Evolutionary conservation across 2,797 vertebrate genomes (phyloP).

Genomic region (Remorina albescens): DNA sequence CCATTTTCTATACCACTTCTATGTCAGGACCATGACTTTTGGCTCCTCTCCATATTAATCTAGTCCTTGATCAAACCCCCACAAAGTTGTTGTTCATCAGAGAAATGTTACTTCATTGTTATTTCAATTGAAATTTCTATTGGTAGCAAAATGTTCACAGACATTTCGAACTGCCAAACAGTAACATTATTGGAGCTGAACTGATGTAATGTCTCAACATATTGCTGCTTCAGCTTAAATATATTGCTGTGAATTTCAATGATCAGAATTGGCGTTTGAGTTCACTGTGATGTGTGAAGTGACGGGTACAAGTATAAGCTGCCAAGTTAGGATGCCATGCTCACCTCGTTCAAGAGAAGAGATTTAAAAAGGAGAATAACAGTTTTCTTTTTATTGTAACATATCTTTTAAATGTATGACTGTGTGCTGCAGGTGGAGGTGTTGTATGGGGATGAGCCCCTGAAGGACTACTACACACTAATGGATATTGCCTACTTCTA

Average conservation of each 20-base stretch:
- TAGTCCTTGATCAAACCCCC: background rate
- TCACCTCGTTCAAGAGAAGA: background rate
- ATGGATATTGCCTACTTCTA: constrained; percentile 99
- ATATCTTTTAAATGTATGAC: background rate
- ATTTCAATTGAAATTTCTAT: background rate
- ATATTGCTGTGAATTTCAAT: background rate
- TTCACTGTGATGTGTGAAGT: background rate
- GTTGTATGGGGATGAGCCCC: constrained; percentile 94
- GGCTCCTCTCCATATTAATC: background rate
- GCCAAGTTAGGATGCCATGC: background rate
- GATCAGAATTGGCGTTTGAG: background rate
- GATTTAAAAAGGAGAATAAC: background rate
- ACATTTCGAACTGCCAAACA: background rate
- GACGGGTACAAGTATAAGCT: background rate
- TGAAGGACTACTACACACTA: constrained; percentile 99
- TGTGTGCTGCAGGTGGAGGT: constrained; percentile 91
- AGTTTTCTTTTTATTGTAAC: background rate
- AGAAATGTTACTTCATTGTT: no score
- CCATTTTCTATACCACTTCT: no score
- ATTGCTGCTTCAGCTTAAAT: background rate
- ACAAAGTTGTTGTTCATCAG: background rate
- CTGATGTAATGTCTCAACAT: background rate
- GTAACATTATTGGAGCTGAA: no score
- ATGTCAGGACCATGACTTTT: background rate
- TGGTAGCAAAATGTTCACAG: background rate